Percentiles rank a stretch among this genome's conserved stretches.
Evolutionary conservation across 2,888 invertebrate genomes (phyloP).

Genomic region (Cosmia pyralina): DNA sequence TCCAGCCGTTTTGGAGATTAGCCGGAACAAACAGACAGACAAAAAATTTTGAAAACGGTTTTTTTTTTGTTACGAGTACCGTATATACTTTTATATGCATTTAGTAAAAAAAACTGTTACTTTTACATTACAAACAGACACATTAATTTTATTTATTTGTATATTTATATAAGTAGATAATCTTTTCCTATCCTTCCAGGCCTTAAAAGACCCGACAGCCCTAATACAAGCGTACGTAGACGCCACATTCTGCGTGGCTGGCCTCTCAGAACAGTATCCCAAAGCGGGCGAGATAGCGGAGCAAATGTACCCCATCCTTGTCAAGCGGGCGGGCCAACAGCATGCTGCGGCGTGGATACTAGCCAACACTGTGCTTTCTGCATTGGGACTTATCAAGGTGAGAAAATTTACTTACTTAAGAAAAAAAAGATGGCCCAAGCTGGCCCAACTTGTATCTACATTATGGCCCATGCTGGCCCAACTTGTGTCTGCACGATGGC

Average conservation of each 20-base stretch:
- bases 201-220: constrained; percentile 75
- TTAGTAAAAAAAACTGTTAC: too few relatives aligned
- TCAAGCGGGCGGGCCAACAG: constrained; percentile 75
- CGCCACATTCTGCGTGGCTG: constrained; percentile 87
- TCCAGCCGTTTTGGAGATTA: too few relatives aligned
- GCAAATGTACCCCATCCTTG: constrained; percentile 88
- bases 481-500: too few relatives aligned
- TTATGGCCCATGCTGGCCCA: background rate
- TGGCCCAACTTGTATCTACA: background rate
- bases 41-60: too few relatives aligned
- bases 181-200: constrained; percentile 62
- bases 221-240: constrained; percentile 86
- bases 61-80: too few relatives aligned
- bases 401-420: constrained; percentile 21
- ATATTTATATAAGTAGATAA: too few relatives aligned
- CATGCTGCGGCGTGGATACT: constrained; percentile 84
- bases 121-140: too few relatives aligned
- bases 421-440: background rate
- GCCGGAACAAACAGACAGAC: too few relatives aligned
- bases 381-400: constrained; percentile 94
- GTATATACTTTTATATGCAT: too few relatives aligned
- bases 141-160: too few relatives aligned
- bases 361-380: constrained; percentile 92
- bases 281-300: constrained; percentile 61
- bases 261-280: constrained; percentile 75